Percentiles rank a stretch among this genome's conserved stretches.
Evolutionary conservation across 2,888 invertebrate species (phyloP).

Genomic region (Chloroclystis v-ata): DNA sequence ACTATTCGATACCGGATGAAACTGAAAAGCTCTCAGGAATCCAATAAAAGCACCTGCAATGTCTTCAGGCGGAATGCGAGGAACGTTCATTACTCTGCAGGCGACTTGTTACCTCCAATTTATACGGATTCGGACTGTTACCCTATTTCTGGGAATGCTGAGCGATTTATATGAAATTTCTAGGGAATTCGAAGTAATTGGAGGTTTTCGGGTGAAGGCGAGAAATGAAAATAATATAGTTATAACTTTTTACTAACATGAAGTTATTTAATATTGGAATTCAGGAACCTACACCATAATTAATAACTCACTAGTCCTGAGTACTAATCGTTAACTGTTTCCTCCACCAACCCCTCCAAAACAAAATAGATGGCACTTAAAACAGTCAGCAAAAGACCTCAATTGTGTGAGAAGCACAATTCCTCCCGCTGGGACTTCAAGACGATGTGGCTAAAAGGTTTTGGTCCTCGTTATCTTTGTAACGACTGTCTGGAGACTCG

Average conservation of each 20-base stretch:
- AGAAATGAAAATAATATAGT: too few species aligned
- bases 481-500: slow-evolving; percentile 40
- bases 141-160: slow-evolving; percentile 34
- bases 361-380: too few species aligned
- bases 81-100: slow-evolving; percentile 69
- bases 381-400: not conserved
- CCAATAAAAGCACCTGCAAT: slow-evolving; percentile 65
- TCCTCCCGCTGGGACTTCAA: slow-evolving; percentile 31
- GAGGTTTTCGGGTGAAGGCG: not conserved
- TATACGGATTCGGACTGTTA: slow-evolving; percentile 46
- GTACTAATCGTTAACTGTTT: too few species aligned
- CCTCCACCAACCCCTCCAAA: too few species aligned
- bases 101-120: slow-evolving; percentile 58
- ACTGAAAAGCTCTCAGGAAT: slow-evolving; percentile 47
- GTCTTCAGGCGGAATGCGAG: slow-evolving; percentile 45
- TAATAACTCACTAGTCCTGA: too few species aligned
- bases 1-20: slow-evolving; percentile 40
- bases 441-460: slow-evolving; percentile 37
- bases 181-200: slow-evolving; percentile 29
- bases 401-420: slow-evolving; percentile 6
- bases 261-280: too few species aligned
- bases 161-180: slow-evolving; percentile 56
- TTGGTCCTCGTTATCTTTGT: slow-evolving; percentile 36
- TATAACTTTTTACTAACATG: too few species aligned
- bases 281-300: too few species aligned